Evolutionary conservation across 2,797 vertebrate genomes (phyloP).

Genomic region (Bradypodion ventrale): DNA sequence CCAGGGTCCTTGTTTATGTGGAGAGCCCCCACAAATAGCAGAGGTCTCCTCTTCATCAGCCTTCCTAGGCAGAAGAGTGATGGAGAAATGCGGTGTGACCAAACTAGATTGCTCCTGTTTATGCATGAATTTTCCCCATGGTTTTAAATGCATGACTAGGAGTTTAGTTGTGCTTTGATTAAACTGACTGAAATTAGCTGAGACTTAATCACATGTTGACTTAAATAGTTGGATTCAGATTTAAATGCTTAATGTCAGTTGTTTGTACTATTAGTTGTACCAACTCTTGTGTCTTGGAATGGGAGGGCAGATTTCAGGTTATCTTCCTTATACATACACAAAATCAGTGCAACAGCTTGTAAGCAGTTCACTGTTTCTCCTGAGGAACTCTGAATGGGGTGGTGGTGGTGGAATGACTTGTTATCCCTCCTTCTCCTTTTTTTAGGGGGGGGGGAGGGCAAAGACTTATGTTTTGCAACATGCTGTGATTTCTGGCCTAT

Average conservation of each 20-base stretch:
- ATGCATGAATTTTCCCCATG: no score
- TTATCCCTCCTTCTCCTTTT: slow-evolving; percentile 31
- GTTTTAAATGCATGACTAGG: no score
- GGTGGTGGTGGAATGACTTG: slow-evolving; percentile 26
- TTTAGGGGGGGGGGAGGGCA: slow-evolving; percentile 15
- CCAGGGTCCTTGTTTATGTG: neutral
- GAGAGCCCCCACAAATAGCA: no score
- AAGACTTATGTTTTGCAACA: slow-evolving; percentile 74
- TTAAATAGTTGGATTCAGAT: neutral
- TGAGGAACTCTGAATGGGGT: slow-evolving; percentile 6
- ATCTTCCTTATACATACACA: neutral
- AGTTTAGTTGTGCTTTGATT: neutral
- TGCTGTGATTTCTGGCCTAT: slow-evolving; percentile 81
- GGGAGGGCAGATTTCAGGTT: neutral
- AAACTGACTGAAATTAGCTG: neutral
- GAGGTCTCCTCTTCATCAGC: no score
- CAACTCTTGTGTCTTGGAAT: neutral
- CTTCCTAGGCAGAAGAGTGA: no score
- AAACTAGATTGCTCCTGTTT: no score
- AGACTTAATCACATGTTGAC: neutral
- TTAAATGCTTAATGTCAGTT: neutral
- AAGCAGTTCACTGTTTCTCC: slow-evolving; percentile 3
- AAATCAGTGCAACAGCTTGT: slow-evolving; percentile 7
- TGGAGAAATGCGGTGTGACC: no score
- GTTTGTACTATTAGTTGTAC: neutral